Evolutionary conservation across 1,140 invertebrate genomes (phyloP), one percentile per base, ranked within the genome.

Genomic region (Thalassaphorura encarpata): DNA sequence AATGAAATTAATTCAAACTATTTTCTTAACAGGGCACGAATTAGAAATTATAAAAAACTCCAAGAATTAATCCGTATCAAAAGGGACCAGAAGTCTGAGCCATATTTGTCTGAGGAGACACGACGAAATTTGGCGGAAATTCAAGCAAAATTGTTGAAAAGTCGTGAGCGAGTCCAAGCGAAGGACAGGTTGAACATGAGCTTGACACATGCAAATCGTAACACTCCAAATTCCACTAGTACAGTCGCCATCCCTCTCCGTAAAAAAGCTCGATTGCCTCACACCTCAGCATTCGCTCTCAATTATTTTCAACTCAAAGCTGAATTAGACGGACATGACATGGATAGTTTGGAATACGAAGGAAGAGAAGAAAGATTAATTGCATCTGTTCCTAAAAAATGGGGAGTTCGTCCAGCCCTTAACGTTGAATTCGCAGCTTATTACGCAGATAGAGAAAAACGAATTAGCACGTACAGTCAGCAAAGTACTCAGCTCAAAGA

Each of bases 341-440:
- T 81, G 4, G 76, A 79, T 42, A 79, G 82, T 1, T 68, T 87
- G 42, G 87, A 89, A 70, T 80, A 85, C 56, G 82, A 87, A 66
- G 86, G 89, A 67, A 79, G 83, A 16, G 84, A 89, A 68, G 66
- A 86, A 49, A 80, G 86, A 33, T 82, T 84, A 2, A 69, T 91
- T 2, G 81, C 83, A 1, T 89, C 94, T 67, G 82, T 93, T 6
- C 79, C 85, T 6, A 91, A 90, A 67, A 94, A 94, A 66, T 94
- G 91, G 85, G 88, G 95, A 69, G 85, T 95, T 48, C 82, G 87
- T 3, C 89, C 91, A 0, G 89, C 91, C 0, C 90, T 83, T 54
- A 91, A 83, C 50, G 85, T 94, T 0, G 93, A 97, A 71, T 97
- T 94, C 70, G 86, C 95, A 39, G 88, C 85, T 13, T 97, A 97